Conservation (phyloP, 2,888 invertebrate species). For the Aphidoletes aphidimyza region DNA sequence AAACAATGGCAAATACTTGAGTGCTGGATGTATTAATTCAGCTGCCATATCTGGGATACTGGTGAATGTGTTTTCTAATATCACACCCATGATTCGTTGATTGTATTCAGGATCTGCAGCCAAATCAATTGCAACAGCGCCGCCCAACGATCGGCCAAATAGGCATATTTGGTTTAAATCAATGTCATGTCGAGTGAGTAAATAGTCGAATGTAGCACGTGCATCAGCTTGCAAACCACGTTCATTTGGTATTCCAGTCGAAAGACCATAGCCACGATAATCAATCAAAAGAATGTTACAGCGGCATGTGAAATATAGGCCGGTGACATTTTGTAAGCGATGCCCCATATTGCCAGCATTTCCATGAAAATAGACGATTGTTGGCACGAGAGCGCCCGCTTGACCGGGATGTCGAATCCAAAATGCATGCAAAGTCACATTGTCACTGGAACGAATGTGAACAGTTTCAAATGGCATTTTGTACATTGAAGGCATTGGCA, state of each 20-base stretch:
- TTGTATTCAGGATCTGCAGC: constrained; percentile 80
- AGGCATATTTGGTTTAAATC: constrained; percentile 86
- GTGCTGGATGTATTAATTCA: constrained; percentile 71
- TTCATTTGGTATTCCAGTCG: constrained; percentile 89
- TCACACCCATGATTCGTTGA: constrained; percentile 83
- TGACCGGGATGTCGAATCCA: constrained; percentile 80
- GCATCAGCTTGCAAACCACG: constrained; percentile 89
- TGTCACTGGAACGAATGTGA: constrained; percentile 79
- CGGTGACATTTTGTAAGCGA: constrained; percentile 87
- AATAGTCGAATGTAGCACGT: constrained; percentile 85
- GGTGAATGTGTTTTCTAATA: constrained; percentile 96
- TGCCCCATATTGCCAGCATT: constrained; percentile 98
- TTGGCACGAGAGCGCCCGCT: constrained; percentile 77
- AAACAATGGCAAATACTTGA: constrained; percentile 84
- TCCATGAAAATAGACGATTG: constrained; percentile 91
- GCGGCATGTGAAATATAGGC: constrained; percentile 81
- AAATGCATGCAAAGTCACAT: constrained; percentile 82
- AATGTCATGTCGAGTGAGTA: constrained; percentile 82
- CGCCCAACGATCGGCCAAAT: constrained; percentile 92
- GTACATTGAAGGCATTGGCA: constrained; percentile 86
- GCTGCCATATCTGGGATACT: constrained; percentile 93
- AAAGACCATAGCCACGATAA: constrained; percentile 93
- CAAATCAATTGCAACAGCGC: constrained; percentile 90
- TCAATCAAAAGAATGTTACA: constrained; percentile 94
- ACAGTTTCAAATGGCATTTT: constrained; percentile 88